These are phyloP conservation scores for Drosophila nasuta DNA, from an alignment of 1,140 invertebrate species.

Conservation along the genomic window DNA sequence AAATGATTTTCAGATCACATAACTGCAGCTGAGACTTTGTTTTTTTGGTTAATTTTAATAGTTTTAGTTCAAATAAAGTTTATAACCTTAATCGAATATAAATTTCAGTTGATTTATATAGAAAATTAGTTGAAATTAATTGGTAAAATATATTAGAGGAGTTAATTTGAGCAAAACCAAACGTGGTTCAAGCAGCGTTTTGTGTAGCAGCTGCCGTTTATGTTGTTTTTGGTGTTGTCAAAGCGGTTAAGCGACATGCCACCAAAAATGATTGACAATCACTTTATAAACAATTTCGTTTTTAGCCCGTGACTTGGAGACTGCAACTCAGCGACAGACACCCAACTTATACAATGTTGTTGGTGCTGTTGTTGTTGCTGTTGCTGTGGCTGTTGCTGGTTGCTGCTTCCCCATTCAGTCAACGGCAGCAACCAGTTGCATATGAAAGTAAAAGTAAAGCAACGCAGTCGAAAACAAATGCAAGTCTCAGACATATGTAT, in stretches of 20 bases:
- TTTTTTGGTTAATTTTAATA: background rate
- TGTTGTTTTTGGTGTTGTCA: conserved; percentile 66
- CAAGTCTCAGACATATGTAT: conserved; percentile 14
- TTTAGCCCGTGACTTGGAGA: conserved; percentile 48
- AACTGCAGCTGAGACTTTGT: background rate
- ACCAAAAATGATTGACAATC: conserved; percentile 82
- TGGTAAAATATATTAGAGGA: conserved; percentile 17
- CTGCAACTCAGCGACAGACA: conserved; percentile 46
- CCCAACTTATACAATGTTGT: conserved; percentile 35
- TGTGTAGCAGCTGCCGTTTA: conserved; percentile 68
- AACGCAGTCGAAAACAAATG: conserved; percentile 66
- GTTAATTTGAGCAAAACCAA: conserved; percentile 62
- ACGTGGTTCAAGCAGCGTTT: conserved; percentile 16
- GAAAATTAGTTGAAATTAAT: conserved; percentile 22
- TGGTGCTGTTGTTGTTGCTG: conserved; percentile 19
- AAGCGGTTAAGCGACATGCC: conserved; percentile 78
- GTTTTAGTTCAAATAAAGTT: background rate
- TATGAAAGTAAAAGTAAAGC: conserved; percentile 82
- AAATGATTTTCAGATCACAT: conserved; percentile 20
- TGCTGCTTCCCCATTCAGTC: conserved; percentile 67
- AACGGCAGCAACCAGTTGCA: conserved; percentile 72
- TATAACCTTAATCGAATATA: background rate
- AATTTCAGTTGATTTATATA: background rate
- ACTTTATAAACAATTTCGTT: conserved; percentile 79
- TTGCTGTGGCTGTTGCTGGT: conserved; percentile 13